phyloP scores from a whole-genome alignment of 2,797 vertebrate genomes.

The Octomys mimax region DNA sequence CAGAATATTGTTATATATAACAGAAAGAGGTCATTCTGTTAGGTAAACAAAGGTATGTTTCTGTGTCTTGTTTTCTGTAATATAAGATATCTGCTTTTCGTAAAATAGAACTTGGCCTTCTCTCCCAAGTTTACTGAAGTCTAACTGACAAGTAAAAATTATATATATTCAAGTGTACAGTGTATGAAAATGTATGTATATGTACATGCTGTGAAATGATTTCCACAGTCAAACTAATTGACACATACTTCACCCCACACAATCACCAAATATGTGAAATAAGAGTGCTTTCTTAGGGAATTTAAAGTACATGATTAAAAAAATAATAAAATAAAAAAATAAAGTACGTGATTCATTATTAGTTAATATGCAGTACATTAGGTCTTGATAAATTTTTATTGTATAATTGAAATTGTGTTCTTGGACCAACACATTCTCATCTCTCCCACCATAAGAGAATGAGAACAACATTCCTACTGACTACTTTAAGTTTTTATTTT shows the following conservation, averaged over 20 bases:
- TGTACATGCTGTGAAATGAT: neutral
- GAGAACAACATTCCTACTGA: neutral
- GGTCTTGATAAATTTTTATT: neutral
- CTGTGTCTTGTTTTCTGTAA: neutral
- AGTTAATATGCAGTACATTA: too few species aligned
- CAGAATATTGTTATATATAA: neutral
- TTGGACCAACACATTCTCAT: neutral
- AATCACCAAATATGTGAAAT: neutral
- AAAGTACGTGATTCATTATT: neutral
- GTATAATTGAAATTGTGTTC: neutral
- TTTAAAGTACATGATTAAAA: neutral
- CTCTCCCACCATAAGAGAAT: neutral
- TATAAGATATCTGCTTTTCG: neutral
- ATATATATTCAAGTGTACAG: neutral
- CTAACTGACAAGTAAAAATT: neutral
- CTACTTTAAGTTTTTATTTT: neutral
- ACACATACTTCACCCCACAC: neutral
- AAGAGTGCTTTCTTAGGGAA: neutral
- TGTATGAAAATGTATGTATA: neutral
- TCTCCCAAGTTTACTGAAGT: neutral
- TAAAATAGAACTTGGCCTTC: conserved; percentile 10
- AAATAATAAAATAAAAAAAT: neutral
- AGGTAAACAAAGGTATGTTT: conserved; percentile 20
- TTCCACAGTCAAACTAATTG: neutral
- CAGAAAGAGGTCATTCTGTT: neutral